These are phyloP conservation scores for Columba livia DNA, from an alignment of 2,113 vertebrate species.

Conservation along the genomic window DNA sequence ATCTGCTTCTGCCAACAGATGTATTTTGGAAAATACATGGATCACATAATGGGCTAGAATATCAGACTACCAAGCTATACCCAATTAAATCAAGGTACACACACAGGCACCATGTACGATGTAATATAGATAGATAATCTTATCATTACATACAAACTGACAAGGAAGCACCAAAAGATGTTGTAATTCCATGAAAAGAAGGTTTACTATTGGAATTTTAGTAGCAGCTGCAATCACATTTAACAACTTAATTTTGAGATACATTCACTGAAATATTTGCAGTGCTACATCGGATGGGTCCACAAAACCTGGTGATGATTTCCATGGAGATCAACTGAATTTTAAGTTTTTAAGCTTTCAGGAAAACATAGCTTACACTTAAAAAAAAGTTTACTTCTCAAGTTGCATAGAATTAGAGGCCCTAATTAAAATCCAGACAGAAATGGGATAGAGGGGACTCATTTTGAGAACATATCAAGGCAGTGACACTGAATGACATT, in stretches of 20 bases:
- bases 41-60: background rate
- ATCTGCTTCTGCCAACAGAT: background rate
- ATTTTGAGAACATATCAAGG: background rate
- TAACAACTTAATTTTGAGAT: background rate
- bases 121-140: background rate
- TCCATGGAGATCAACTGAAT: background rate
- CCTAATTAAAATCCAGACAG: background rate
- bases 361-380: background rate
- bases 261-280: background rate
- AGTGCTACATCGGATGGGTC: background rate
- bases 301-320: background rate
- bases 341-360: fast-evolving
- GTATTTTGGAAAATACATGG: background rate
- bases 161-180: background rate
- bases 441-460: background rate
- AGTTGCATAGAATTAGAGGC: background rate
- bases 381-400: background rate
- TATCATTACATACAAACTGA: background rate
- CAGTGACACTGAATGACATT: background rate
- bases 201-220: background rate
- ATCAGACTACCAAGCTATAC: background rate
- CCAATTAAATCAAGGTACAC: background rate
- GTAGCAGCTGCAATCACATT: background rate
- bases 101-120: fast-evolving
- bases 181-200: background rate